Base-by-base conservation (phyloP, 2,113 vertebrate species). In the Podilymbus podiceps region DNA sequence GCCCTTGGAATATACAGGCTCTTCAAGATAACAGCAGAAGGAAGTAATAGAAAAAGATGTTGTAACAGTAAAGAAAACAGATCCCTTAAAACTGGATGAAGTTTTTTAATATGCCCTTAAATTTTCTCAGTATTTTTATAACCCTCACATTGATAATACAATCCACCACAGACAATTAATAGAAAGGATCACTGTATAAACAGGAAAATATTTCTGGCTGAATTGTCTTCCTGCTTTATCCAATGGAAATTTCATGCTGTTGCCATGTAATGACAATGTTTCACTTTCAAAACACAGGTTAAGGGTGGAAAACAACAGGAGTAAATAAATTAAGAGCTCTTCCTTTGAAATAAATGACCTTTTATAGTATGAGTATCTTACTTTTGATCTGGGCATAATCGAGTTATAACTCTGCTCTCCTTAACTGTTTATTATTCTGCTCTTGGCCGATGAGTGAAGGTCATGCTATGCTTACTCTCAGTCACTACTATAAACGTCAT, bases 221-320 rank as follows among this genome's bases (percentile, higher is more conserved):
- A 47, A 50, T 89, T 84, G 24, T 35, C 87, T 90, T 77, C 35
- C n/a, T 89, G 72, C 71, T 89, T 89, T 38, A 68, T 47, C 69
- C 60, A 72, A 44, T 38, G 49, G 71, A 96, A 81, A 75, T 89
- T 35, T 62, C 62, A 85, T 81, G 59, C 25, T 88, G 59, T 68
- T 75, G 33, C 55, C 25, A 12, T 67, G 62, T 72, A 82, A 90
- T 60, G 46, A 42, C 56, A 91, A 73, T 28, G 15, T n/a, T 68
- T 74, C 24, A 15, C 22, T 73, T 83, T 74, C 73, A 90, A 84
- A 96, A 74, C 59, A n/a, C 47, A 69, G 24, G 49, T 55, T 89
- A 96, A 87, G 52, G 58, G 52, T 72, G 55, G 60, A 89, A 92
- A 94, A 86, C 40, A 94, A 90, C 38, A 84, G 64, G 86, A 95